phyloP scores from a whole-genome alignment of 2,113 vertebrate genomes.

The Crotophaga sulcirostris region DNA sequence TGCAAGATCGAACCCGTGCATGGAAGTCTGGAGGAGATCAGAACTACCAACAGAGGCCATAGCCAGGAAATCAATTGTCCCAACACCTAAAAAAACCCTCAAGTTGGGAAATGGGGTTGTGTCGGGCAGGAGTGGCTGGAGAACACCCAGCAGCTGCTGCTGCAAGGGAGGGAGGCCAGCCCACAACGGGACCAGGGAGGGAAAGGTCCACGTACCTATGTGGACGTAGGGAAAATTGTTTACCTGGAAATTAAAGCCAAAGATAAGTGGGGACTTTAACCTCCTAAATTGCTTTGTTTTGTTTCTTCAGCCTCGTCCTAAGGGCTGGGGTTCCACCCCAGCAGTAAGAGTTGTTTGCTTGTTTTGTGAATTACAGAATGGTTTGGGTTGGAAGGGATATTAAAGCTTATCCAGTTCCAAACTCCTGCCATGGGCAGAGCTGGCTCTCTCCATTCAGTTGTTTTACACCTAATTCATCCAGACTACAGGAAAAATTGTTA shows the following conservation, averaged over 20 bases:
- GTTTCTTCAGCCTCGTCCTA: not conserved
- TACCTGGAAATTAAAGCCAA: not conserved
- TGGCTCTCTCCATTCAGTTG: not conserved
- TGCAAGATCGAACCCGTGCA: not conserved
- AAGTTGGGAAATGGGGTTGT: not conserved
- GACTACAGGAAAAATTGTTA: not conserved
- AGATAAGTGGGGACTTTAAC: too few relatives aligned
- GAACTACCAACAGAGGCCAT: not conserved
- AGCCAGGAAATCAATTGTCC: not conserved
- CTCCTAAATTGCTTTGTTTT: not conserved
- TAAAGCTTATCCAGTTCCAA: too few relatives aligned
- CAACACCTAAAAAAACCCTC: not conserved
- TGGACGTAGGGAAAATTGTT: not conserved
- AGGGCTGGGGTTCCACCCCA: not conserved
- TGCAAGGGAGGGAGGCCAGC: not conserved
- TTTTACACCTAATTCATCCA: not conserved
- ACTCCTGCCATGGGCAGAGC: too few relatives aligned
- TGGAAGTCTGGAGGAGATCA: not conserved
- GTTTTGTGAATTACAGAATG: not conserved
- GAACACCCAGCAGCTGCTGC: not conserved
- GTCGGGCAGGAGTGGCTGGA: rapidly evolving
- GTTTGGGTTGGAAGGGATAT: too few relatives aligned
- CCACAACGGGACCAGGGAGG: rapidly evolving
- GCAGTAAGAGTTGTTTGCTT: not conserved
- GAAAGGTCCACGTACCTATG: rapidly evolving